Evolutionary conservation across 1,140 invertebrate species (phyloP).

Genomic region (Gonioctena quinquepunctata): DNA sequence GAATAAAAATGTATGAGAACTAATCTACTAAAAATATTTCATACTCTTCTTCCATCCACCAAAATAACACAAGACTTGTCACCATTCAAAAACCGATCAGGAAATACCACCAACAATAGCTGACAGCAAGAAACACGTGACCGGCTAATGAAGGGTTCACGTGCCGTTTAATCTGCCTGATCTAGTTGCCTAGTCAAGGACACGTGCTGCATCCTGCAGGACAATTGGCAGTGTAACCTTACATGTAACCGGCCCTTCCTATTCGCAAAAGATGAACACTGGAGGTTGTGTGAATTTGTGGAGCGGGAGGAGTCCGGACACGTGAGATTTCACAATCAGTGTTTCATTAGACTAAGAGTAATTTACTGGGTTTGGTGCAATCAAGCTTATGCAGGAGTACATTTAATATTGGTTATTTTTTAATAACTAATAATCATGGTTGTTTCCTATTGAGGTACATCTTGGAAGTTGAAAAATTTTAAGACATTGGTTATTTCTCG

Average conservation of each 20-base stretch:
- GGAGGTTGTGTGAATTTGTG: constrained; percentile 9
- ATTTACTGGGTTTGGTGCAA: no score
- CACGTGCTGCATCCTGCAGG: constrained; percentile 32
- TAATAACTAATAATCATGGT: no score
- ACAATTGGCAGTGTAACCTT: constrained; percentile 48
- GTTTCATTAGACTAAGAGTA: constrained; percentile 11
- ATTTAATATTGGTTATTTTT: no score
- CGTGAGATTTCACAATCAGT: constrained; percentile 1
- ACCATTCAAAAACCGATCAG: neutral
- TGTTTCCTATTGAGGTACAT: no score
- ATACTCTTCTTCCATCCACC: neutral
- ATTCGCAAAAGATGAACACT: neutral
- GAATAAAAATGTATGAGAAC: no score
- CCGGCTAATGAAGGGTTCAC: constrained; percentile 44
- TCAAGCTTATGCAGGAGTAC: no score
- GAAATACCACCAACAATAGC: constrained; percentile 12
- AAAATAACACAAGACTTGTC: neutral
- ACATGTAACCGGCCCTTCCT: constrained; percentile 19
- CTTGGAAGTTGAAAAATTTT: no score
- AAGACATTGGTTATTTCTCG: no score
- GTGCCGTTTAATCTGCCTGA: constrained; percentile 45
- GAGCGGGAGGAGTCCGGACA: neutral
- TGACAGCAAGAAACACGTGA: constrained; percentile 38
- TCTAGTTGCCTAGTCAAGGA: constrained; percentile 38
- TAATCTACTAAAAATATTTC: no score